These are phyloP conservation scores for Holcopasites calliopsidis DNA, from an alignment of 1,140 invertebrate species.

Conservation along the genomic window DNA sequence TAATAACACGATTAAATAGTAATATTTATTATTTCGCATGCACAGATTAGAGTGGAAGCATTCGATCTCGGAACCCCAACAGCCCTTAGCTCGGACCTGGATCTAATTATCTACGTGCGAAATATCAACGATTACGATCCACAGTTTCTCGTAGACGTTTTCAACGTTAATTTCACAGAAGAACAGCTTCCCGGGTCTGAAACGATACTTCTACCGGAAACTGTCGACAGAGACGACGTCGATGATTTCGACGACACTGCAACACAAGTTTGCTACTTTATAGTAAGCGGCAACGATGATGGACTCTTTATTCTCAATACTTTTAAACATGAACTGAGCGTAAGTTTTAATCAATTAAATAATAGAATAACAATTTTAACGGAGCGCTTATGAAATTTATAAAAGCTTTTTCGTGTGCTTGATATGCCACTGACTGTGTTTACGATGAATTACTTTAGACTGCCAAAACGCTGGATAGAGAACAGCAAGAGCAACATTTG, in stretches of 20 bases:
- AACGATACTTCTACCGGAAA: conserved; percentile 86
- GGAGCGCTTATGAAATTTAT: too few relatives aligned
- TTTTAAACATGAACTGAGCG: conserved; percentile 85
- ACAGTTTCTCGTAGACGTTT: conserved; percentile 88
- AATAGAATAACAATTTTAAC: background rate
- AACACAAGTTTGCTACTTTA: conserved; percentile 92
- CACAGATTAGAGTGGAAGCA: conserved; percentile 92
- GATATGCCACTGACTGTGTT: background rate
- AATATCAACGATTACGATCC: conserved; percentile 95
- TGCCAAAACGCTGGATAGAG: conserved; percentile 86
- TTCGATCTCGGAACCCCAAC: conserved; percentile 93
- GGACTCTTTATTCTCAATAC: conserved; percentile 87
- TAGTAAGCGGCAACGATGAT: conserved; percentile 89
- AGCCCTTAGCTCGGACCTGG: conserved; percentile 91
- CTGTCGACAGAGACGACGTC: conserved; percentile 91
- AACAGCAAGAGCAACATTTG: conserved; percentile 84
- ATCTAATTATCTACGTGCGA: conserved; percentile 92
- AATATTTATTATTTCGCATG: conserved; percentile 52
- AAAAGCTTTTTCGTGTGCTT: background rate
- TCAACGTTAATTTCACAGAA: conserved; percentile 90
- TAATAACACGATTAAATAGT: too few relatives aligned
- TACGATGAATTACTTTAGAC: conserved; percentile 67
- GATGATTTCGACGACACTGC: conserved; percentile 88
- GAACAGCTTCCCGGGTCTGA: conserved; percentile 86
- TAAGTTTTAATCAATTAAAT: conserved; percentile 60